Base-by-base conservation (phyloP, 2,113 vertebrate genomes). In the Canis aureus region DNA sequence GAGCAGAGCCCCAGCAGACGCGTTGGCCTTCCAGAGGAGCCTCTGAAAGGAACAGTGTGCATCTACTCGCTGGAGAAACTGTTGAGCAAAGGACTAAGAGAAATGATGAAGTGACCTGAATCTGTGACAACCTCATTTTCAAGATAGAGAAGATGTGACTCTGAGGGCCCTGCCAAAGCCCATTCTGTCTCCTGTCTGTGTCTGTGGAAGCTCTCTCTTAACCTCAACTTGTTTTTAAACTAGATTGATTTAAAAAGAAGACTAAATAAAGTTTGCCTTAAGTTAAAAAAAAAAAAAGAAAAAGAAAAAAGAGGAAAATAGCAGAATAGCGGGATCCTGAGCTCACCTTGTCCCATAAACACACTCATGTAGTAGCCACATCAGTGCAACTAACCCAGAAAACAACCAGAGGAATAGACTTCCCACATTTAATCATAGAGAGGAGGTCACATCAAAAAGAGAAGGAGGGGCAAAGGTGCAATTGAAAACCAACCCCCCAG, bases 1-100 rank as follows among this genome's bases (percentile, higher is more conserved):
- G 23, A 99, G 97, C 86, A 99, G 99, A 97, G 97, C 98, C 3
- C 99, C 99, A 17, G 97, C 99, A 0, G 99, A 99, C 93, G 53
- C 95, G 1, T 97, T 98, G 3, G 99, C 98, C 0, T 98, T 99
- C 5, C 99, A 99, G 71, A 99, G 99, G 0, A 99, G 98, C 97
- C 97, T 99, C 87, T 99, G 99, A 35, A 99, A 99, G 78, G 99
- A 99, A 5, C 99, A 99, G 94, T 99, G 98, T 99, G 99, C 89
- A 98, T 98, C 51, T 99, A 99, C 86, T 99, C 99, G 0, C 96
- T 99, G 96, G 99, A 99, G 98, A 99, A 82, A 99, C 97, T 59
- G 98, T 99, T 53, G 99, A 99, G 38, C 99, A 99, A 98, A 99
- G 99, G 97, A 86, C 91, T 0, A 95, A 94, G 25, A 96, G 97